Evolutionary conservation across 2,113 vertebrate species (phyloP).

Genomic region (Mohoua ochrocephala): DNA sequence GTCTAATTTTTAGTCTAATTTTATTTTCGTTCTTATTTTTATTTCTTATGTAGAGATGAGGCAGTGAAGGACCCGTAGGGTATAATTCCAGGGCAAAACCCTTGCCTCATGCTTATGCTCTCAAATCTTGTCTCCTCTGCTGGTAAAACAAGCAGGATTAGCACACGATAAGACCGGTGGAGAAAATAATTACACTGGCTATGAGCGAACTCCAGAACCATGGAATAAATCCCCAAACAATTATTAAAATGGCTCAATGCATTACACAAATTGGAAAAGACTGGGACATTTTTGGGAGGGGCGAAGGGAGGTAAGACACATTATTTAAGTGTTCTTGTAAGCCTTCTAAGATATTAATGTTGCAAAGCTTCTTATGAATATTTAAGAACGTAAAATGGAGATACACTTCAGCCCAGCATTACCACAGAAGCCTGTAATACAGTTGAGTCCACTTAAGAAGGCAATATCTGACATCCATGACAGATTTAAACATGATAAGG

Average conservation of each 20-base stretch:
- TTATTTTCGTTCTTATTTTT: background rate
- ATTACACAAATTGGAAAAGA: slow-evolving; percentile 93
- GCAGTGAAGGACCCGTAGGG: background rate
- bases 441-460: slow-evolving; percentile 78
- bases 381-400: slow-evolving; percentile 97
- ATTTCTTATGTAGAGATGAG: background rate
- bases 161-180: slow-evolving; percentile 52
- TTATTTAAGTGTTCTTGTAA: slow-evolving; percentile 99
- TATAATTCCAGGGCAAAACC: slow-evolving; percentile 48
- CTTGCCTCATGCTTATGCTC: background rate
- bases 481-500: slow-evolving; percentile 78
- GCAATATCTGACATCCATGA: slow-evolving; percentile 69
- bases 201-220: slow-evolving; percentile 66
- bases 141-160: slow-evolving; percentile 75
- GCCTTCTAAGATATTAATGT: slow-evolving; percentile 99
- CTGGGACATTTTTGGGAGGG: slow-evolving; percentile 69
- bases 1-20: background rate
- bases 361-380: slow-evolving; percentile 99
- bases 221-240: slow-evolving; percentile 79
- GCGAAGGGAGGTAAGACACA: slow-evolving; percentile 75
- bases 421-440: slow-evolving; percentile 76
- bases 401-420: slow-evolving; percentile 71
- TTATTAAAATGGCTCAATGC: slow-evolving; percentile 85
- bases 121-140: slow-evolving; percentile 62
- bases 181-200: slow-evolving; percentile 79